Conservation (phyloP, 2,113 vertebrate species). For the Megaleporinus macrocephalus region DNA sequence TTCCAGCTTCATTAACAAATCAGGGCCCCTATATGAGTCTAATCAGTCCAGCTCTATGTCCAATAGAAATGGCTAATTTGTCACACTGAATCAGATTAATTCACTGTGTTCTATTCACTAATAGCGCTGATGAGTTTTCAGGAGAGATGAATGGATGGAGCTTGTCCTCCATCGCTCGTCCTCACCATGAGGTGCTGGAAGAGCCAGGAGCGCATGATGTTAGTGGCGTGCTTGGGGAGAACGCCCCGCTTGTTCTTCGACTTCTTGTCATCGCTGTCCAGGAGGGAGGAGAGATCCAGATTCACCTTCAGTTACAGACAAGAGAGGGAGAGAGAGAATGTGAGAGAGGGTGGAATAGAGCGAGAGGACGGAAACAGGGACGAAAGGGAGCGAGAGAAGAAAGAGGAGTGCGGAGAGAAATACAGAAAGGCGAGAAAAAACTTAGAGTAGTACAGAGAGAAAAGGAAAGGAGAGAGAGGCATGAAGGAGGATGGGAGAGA, state of each 20-base stretch:
- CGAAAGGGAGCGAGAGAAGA: not conserved
- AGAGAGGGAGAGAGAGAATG: not conserved
- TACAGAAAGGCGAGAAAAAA: not conserved
- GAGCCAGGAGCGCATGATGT: slow-evolving; percentile 99
- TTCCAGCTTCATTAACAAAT: not conserved
- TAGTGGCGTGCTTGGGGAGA: slow-evolving; percentile 97
- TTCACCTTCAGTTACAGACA: slow-evolving; percentile 84
- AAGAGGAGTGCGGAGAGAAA: slow-evolving; percentile 19
- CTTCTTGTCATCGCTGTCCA: slow-evolving; percentile 97
- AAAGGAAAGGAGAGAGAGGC: not conserved
- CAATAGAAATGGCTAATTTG: too few species aligned
- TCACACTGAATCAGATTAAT: not conserved
- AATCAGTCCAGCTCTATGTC: not conserved
- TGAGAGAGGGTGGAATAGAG: not conserved
- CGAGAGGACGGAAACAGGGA: not conserved
- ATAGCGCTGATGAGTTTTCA: not conserved
- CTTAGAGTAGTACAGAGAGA: not conserved
- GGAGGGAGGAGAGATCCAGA: slow-evolving; percentile 93
- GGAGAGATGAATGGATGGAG: not conserved
- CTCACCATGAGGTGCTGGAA: slow-evolving; percentile 99
- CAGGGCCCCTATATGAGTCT: not conserved
- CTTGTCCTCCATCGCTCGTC: not conserved
- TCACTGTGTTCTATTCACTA: not conserved
- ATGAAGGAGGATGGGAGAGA: slow-evolving; percentile 26
- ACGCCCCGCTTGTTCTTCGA: slow-evolving; percentile 98